phyloP scores from a whole-genome alignment of 2,888 invertebrate species.

The Catonia carolina region DNA sequence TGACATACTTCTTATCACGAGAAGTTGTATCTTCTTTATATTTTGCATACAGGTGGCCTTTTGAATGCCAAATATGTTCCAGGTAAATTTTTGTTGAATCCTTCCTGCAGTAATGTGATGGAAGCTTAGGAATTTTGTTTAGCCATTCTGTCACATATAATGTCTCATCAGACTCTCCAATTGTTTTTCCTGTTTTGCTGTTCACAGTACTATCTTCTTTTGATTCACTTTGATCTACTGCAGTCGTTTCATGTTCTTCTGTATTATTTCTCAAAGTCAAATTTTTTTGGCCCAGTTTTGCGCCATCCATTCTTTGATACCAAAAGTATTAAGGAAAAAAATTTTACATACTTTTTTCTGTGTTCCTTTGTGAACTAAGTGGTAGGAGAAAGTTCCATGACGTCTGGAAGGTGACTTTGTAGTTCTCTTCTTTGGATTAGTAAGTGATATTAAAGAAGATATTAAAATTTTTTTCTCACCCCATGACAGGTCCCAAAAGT shows the following conservation, averaged over 20 bases:
- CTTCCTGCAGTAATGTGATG: slow-evolving; percentile 21
- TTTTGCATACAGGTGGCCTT: slow-evolving; percentile 6
- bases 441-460: background rate
- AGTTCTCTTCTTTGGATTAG: background rate
- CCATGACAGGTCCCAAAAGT: background rate
- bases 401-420: slow-evolving; percentile 8
- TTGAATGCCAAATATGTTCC: slow-evolving; percentile 12
- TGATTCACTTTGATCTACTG: too few species aligned
- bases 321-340: background rate
- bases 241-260: too few species aligned
- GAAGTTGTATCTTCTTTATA: slow-evolving; percentile 4
- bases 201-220: too few species aligned
- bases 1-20: background rate
- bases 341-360: background rate
- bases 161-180: too few species aligned
- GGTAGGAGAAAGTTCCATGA: background rate
- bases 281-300: too few species aligned
- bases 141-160: too few species aligned
- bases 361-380: background rate
- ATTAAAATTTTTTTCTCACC: slow-evolving; percentile 9
- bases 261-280: too few species aligned
- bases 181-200: too few species aligned
- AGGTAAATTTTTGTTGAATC: slow-evolving; percentile 14
- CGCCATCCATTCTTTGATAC: background rate
- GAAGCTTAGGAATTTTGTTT: slow-evolving; percentile 13